Evolutionary conservation across 1,140 invertebrate genomes (phyloP), one percentile per base, ranked within the genome.

Genomic region (Ostrea edulis): DNA sequence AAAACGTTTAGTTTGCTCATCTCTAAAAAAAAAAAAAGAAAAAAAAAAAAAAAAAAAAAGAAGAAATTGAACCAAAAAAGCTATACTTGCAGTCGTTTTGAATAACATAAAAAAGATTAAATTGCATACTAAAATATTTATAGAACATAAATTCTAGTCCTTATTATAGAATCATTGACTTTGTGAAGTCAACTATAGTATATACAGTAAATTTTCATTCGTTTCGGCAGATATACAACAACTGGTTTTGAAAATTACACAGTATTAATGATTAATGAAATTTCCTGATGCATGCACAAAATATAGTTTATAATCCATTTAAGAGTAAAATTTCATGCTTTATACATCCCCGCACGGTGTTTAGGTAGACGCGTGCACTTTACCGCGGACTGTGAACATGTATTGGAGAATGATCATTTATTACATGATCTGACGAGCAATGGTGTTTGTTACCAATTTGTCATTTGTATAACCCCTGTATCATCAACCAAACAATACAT

Each of bases 191-290:
- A 77, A 11, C 68, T 5, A 77, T 22, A 25, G 68, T 35, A 44
- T 22, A 29, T 20, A 62, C n/a, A 17, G 55, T 62, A 77, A 35
- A 77, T 35, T 29, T 25, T 77, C 29, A 62, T 77, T 62, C n/a
- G 58, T 62, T 62, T 62, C 58, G n/a, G 58, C n/a, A 77, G 25
- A 77, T 77, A 35, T 35, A 77, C 25, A 77, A 35, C 9, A 5
- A 77, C 25, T 12, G 68, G 14, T 9, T 77, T 22, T 77, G 22
- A 77, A 77, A 77, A 44, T 77, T 77, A 25, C 68, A 77, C 68
- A 77, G n/a, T 62, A 17, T 77, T 12, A 77, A 77, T 77, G 68
- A 77, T 44, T 77, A 77, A 77, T 77, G 68, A 35, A 77, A 77
- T 77, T 25, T 17, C 25, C 9, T 77, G 25, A 77, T 29, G 68